Percentiles rank a stretch among this genome's conserved stretches.
Conservation (phyloP, 2,797 vertebrate genomes). For the Coregonus ussuriensis region DNA sequence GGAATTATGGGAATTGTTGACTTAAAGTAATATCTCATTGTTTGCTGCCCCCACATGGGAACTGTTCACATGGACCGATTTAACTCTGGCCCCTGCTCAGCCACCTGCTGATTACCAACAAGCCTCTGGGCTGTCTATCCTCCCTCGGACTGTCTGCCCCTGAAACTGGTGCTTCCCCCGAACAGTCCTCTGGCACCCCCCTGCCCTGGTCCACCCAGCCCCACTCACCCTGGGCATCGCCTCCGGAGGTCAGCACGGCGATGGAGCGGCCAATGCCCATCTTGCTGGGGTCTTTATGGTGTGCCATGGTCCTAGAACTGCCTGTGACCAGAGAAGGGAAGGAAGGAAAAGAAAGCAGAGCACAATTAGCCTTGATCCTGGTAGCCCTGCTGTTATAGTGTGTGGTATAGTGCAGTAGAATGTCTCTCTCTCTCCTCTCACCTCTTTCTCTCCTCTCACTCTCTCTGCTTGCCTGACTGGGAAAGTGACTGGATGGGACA, state of each 20-base stretch:
- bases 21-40: background rate
- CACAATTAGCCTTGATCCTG: slow-evolving; percentile 9
- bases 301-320: slow-evolving; percentile 62
- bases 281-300: slow-evolving; percentile 59
- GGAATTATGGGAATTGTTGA: background rate
- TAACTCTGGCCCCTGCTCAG: slow-evolving; percentile 2
- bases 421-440: slow-evolving; percentile 21
- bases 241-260: slow-evolving; percentile 90
- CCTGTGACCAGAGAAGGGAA: slow-evolving; percentile 37
- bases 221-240: slow-evolving; percentile 90
- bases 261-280: slow-evolving; percentile 89
- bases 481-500: slow-evolving; percentile 54
- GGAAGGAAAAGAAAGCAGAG: slow-evolving; percentile 24
- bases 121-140: background rate
- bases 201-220: slow-evolving; percentile 36
- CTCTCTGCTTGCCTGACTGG: slow-evolving; percentile 40
- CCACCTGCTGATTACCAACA: slow-evolving; percentile 26
- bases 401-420: slow-evolving; percentile 20
- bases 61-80: background rate
- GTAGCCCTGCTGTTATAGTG: slow-evolving; percentile 34
- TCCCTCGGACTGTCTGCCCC: slow-evolving; percentile 4
- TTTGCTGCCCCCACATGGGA: background rate
- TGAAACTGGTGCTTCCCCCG: background rate
- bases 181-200: slow-evolving; percentile 7
- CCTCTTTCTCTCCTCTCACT: slow-evolving; percentile 27